Evolutionary conservation across 2,888 invertebrate genomes (phyloP).

Genomic region (Epistrophella euchroma): DNA sequence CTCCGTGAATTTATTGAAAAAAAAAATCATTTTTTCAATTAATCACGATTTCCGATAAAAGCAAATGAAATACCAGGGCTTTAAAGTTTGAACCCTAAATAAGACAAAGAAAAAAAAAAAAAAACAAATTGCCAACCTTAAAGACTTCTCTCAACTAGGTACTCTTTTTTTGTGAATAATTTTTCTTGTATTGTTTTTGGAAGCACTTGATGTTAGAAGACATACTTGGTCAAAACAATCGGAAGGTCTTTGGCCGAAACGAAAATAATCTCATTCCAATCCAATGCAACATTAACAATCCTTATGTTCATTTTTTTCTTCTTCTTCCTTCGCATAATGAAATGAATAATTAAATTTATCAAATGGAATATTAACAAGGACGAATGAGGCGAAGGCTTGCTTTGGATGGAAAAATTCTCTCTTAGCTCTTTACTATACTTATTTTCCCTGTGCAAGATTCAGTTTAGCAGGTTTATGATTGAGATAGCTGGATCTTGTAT

Average conservation of each 20-base stretch:
- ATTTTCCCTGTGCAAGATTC: neutral
- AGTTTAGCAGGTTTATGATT: neutral
- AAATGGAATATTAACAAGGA: neutral
- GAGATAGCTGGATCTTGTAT: neutral
- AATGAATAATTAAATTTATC: neutral
- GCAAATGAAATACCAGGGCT: slow-evolving; percentile 59
- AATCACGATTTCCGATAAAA: slow-evolving; percentile 74
- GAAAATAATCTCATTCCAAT: neutral
- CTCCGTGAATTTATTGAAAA: slow-evolving; percentile 68
- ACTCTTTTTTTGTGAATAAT: slow-evolving; percentile 63
- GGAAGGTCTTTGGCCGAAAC: slow-evolving; percentile 14
- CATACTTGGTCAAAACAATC: slow-evolving; percentile 10
- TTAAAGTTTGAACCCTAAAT: slow-evolving; percentile 17
- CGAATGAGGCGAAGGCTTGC: no score
- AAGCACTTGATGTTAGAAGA: slow-evolving; percentile 53
- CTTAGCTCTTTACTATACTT: neutral
- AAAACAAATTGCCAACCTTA: neutral
- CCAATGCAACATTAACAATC: neutral
- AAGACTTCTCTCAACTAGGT: slow-evolving; percentile 28
- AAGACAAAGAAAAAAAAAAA: slow-evolving; percentile 2
- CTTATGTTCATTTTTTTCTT: neutral
- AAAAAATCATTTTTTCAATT: slow-evolving; percentile 60
- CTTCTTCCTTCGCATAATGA: neutral
- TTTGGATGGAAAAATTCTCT: neutral
- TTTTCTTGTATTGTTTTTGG: slow-evolving; percentile 54